These are phyloP conservation scores for Chiroxiphia lanceolata DNA, from an alignment of 2,797 vertebrate species.

Conservation along the genomic window DNA sequence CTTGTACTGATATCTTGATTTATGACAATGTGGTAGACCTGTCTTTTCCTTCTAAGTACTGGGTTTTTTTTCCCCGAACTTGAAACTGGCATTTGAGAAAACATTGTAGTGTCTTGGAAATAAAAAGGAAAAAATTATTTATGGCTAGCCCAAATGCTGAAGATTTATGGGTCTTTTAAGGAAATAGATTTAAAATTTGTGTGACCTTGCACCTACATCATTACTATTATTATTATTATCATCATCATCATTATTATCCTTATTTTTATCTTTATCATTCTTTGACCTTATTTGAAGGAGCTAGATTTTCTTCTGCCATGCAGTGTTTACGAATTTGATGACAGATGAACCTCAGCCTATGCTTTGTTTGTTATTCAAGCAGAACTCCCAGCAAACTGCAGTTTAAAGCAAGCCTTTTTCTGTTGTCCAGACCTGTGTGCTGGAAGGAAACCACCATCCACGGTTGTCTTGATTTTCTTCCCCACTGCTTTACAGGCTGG, in stretches of 20 bases:
- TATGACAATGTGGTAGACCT: background rate
- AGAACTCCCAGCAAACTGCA: background rate
- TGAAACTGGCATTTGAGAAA: conserved; percentile 35
- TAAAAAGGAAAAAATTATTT: background rate
- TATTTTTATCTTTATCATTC: background rate
- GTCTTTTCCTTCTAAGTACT: background rate
- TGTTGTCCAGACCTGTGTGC: background rate
- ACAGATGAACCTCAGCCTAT: background rate
- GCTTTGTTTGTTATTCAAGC: background rate
- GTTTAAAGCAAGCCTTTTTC: background rate
- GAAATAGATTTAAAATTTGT: background rate
- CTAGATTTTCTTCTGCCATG: background rate
- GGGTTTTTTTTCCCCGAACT: background rate
- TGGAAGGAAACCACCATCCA: background rate
- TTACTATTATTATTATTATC: background rate
- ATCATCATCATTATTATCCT: too few relatives aligned
- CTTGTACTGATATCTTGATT: background rate
- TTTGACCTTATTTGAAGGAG: background rate
- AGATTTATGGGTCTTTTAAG: background rate
- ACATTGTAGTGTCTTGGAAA: background rate
- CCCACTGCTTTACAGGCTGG: background rate
- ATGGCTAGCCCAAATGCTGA: background rate
- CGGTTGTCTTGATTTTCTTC: background rate
- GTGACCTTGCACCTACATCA: background rate
- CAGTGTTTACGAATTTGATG: background rate